These are phyloP conservation scores for Drosophila leontia DNA, from an alignment of 1,140 invertebrate genomes.

Conservation along the genomic window DNA sequence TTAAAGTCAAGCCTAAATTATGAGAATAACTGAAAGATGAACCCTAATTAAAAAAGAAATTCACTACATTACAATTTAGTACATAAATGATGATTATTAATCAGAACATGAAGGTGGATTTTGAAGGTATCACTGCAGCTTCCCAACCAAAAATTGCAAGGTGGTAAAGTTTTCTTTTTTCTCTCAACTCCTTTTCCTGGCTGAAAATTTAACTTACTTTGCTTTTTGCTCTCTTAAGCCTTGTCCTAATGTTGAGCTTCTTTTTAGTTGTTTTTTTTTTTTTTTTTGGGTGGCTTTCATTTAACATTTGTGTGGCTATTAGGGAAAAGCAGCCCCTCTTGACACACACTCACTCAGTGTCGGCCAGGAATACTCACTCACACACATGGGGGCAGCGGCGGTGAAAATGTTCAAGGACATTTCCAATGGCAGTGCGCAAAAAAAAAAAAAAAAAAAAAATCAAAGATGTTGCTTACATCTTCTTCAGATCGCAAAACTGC, in stretches of 20 bases:
- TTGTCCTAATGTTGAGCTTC: constrained; percentile 10
- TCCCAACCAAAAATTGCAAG: constrained; percentile 3
- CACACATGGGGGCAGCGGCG: constrained; percentile 16
- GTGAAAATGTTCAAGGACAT: constrained; percentile 67
- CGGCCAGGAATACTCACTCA: background rate
- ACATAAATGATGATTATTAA: background rate
- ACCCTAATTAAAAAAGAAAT: background rate
- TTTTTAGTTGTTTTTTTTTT: constrained; percentile 10
- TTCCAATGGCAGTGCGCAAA: constrained; percentile 60
- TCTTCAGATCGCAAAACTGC: constrained; percentile 25
- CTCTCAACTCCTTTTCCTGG: constrained; percentile 20
- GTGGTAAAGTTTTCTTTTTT: background rate
- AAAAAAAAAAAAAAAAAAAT: constrained; percentile 12
- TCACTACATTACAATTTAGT: too few relatives aligned
- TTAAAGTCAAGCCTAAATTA: background rate
- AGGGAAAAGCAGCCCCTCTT: constrained; percentile 54
- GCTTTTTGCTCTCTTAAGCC: background rate
- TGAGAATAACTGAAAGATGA: background rate
- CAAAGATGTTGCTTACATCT: constrained; percentile 17
- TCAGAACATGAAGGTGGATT: background rate
- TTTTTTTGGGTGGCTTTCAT: constrained; percentile 13
- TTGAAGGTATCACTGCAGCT: constrained; percentile 4
- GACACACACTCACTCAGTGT: constrained; percentile 27
- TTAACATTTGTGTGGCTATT: constrained; percentile 31
- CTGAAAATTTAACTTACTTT: constrained; percentile 10